These are phyloP conservation scores for Brachynemurus nebulosus DNA, from an alignment of 2,888 invertebrate species.

Conservation along the genomic window DNA sequence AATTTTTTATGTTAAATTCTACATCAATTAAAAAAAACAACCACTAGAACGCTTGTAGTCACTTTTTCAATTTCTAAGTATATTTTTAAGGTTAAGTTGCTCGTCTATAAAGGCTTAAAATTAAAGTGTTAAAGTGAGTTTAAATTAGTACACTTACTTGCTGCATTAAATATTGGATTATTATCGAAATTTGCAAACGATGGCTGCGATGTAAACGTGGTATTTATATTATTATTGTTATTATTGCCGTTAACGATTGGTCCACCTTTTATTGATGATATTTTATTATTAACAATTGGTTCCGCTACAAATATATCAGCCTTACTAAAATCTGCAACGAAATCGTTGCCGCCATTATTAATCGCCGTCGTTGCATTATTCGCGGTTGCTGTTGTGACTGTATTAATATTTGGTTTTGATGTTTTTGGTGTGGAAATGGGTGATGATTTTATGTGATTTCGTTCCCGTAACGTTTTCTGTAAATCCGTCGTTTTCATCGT, in stretches of 20 bases:
- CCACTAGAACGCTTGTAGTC: too few relatives aligned
- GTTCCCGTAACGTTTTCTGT: background rate
- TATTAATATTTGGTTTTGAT: background rate
- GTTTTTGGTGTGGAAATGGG: background rate
- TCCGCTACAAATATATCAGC: slow-evolving; percentile 54
- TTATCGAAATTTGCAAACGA: slow-evolving; percentile 59
- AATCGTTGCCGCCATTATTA: slow-evolving; percentile 28
- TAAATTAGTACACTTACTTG: slow-evolving; percentile 15
- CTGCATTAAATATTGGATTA: slow-evolving; percentile 49
- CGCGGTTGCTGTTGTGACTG: background rate
- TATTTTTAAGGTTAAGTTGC: too few relatives aligned
- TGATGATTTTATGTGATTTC: background rate
- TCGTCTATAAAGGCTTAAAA: too few relatives aligned
- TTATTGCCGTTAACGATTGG: too few relatives aligned
- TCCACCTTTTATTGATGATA: slow-evolving; percentile 7
- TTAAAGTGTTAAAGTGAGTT: too few relatives aligned
- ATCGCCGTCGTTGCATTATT: background rate
- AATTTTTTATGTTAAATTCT: too few relatives aligned
- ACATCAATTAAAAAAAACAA: too few relatives aligned
- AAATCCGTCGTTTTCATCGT: background rate
- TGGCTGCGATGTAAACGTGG: slow-evolving; percentile 22
- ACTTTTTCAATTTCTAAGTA: too few relatives aligned
- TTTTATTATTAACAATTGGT: slow-evolving; percentile 19
- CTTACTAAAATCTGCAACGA: slow-evolving; percentile 57
- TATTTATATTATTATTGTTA: too few relatives aligned